Evolutionary conservation across 2,888 invertebrate species (phyloP).

Genomic region (Lamellibrachia satsuma): DNA sequence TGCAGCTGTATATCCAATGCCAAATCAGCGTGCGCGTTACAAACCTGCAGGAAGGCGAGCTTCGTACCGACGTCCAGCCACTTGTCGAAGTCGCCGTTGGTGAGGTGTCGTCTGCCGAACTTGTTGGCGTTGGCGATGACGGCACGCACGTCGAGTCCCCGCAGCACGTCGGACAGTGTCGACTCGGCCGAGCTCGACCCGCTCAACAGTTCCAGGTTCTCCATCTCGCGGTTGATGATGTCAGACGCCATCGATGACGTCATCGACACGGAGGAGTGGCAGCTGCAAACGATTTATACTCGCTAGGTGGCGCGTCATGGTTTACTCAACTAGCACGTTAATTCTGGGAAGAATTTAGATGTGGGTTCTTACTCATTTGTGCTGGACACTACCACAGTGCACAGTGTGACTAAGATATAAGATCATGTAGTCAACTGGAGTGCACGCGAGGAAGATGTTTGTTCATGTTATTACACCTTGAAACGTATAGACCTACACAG

Average conservation of each 20-base stretch:
- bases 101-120: neutral
- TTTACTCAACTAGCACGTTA: neutral
- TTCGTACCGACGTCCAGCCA: conserved; percentile 4
- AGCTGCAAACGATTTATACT: neutral
- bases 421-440: too few species aligned
- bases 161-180: neutral
- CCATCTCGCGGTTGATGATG: neutral
- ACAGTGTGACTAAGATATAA: too few species aligned
- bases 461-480: too few species aligned
- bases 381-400: too few species aligned
- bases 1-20: neutral
- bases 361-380: too few species aligned
- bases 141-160: neutral
- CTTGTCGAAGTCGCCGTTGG: neutral
- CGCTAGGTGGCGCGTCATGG: neutral
- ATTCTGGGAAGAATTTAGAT: too few species aligned
- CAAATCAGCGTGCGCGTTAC: neutral
- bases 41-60: neutral
- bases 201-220: neutral
- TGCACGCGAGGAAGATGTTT: too few species aligned
- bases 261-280: neutral
- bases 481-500: too few species aligned
- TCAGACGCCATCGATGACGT: conserved; percentile 6
- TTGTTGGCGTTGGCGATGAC: neutral
- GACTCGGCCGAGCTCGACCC: conserved; percentile 6